Percentiles rank a stretch among this genome's conserved stretches.
These are phyloP conservation scores for Meandrina meandrites DNA, from an alignment of 92 coral and sea anemone species.

Conservation along the genomic window DNA sequence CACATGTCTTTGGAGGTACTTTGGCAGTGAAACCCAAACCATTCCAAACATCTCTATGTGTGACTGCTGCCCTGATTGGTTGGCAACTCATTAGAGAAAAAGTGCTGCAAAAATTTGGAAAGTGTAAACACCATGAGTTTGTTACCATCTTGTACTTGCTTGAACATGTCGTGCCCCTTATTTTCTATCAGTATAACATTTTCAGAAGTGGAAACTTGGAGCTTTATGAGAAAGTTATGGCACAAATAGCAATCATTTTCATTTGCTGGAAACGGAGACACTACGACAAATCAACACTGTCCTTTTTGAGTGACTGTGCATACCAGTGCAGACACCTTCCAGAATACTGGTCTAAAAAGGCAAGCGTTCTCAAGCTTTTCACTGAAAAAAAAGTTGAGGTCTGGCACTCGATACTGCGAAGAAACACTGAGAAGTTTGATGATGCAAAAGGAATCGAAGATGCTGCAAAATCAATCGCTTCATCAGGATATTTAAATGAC, in stretches of 20 bases:
- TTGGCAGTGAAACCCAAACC: conserved; percentile 50
- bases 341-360: conserved; percentile 31
- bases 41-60: conserved; percentile 32
- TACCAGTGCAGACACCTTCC: conserved; percentile 37
- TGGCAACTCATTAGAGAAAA: conserved; percentile 53
- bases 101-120: too few species aligned
- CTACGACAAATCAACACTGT: conserved; percentile 41
- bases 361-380: conserved; percentile 46
- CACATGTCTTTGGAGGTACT: conserved; percentile 37
- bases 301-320: conserved; percentile 37
- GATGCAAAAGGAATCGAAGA: conserved; percentile 21
- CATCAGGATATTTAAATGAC: conserved; percentile 9
- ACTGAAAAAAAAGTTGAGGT: too few species aligned
- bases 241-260: conserved; percentile 34
- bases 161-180: conserved; percentile 41
- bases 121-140: conserved; percentile 39
- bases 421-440: conserved; percentile 36
- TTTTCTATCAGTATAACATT: conserved; percentile 38
- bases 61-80: conserved; percentile 51
- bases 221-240: conserved; percentile 35
- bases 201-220: conserved; percentile 37
- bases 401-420: conserved; percentile 29
- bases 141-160: conserved; percentile 21
- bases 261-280: conserved; percentile 22
- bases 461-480: conserved; percentile 40